phyloP scores from a whole-genome alignment of 2,113 vertebrate species.

The Haplochromis vanheusdeni region DNA sequence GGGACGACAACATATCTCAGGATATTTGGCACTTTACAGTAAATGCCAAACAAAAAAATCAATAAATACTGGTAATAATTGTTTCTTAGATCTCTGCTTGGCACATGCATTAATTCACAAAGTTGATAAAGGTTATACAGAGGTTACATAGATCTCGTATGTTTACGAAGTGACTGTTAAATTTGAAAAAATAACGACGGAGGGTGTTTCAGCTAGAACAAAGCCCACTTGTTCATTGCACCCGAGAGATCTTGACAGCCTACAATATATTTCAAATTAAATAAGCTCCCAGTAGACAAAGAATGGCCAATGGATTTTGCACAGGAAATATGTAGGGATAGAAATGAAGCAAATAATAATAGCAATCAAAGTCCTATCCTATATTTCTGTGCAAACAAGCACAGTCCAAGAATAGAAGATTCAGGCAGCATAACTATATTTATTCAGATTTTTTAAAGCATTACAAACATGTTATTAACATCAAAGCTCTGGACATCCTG shows the following conservation, averaged over 20 bases:
- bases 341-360: neutral
- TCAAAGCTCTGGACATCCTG: conserved; percentile 10
- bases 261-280: neutral
- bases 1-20: neutral
- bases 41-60: neutral
- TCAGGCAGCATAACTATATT: neutral
- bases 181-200: neutral
- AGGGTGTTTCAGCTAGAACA: neutral
- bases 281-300: neutral
- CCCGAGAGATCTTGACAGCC: neutral
- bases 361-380: neutral
- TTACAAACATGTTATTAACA: conserved; percentile 14
- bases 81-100: neutral
- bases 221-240: neutral
- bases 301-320: neutral
- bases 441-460: neutral
- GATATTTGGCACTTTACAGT: neutral
- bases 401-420: neutral
- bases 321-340: neutral
- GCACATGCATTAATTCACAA: neutral
- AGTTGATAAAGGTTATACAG: neutral
- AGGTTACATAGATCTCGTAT: neutral
- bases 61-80: neutral
- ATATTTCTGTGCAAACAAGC: neutral
- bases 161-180: neutral